Percentiles rank a stretch among this genome's conserved stretches.
Evolutionary conservation across 1,140 invertebrate species (phyloP).

Genomic region (Matsumurasca onukii): DNA sequence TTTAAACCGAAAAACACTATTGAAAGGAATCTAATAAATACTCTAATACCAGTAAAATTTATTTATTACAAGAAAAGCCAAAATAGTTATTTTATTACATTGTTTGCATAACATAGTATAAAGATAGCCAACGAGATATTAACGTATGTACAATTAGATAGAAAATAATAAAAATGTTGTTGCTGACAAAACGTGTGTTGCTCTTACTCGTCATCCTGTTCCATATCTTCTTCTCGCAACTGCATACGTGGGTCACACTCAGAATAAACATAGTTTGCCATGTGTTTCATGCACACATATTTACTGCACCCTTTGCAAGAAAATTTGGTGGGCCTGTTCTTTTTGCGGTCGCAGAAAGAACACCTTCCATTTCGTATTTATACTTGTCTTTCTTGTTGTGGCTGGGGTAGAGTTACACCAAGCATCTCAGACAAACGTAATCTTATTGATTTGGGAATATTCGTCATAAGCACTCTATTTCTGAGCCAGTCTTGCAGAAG

Average conservation of each 20-base stretch:
- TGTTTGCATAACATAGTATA: background rate
- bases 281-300: background rate
- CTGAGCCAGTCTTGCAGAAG: background rate
- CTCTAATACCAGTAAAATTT: too few relatives aligned
- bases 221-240: too few relatives aligned
- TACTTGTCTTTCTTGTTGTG: background rate
- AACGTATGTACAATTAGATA: background rate
- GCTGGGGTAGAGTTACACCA: background rate
- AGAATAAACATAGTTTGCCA: too few relatives aligned
- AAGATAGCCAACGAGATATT: background rate
- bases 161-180: background rate
- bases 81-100: background rate
- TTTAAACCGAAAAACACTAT: too few relatives aligned
- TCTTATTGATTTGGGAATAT: background rate
- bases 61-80: too few relatives aligned
- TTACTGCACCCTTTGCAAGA: background rate
- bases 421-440: background rate
- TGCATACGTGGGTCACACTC: too few relatives aligned
- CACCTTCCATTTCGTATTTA: background rate
- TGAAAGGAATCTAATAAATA: too few relatives aligned
- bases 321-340: conserved; percentile 2
- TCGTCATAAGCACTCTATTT: background rate
- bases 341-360: background rate
- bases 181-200: background rate
- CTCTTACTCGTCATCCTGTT: too few relatives aligned